Percentiles rank a stretch among this genome's conserved stretches.
phyloP scores from a whole-genome alignment of 2,888 invertebrate species.

The Empis livida region DNA sequence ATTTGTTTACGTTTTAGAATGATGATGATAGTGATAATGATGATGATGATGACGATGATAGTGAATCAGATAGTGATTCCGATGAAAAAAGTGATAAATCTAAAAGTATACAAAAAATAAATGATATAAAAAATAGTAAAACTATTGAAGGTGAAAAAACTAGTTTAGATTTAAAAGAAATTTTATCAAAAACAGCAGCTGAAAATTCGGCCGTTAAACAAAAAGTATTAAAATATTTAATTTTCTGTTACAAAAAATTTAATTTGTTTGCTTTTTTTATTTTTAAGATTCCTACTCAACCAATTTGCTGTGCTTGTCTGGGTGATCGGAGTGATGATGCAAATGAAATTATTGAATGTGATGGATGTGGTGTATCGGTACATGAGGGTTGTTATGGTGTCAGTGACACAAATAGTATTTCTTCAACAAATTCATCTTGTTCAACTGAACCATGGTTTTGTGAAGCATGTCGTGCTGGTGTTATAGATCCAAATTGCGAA shows the following conservation, averaged over 20 bases:
- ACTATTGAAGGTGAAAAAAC: constrained; percentile 12
- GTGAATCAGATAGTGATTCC: constrained; percentile 36
- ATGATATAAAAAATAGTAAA: constrained; percentile 2
- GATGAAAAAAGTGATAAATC: constrained; percentile 12
- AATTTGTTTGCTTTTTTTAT: background rate
- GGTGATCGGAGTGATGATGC: constrained; percentile 85
- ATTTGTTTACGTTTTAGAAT: constrained; percentile 35
- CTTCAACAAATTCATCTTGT: constrained; percentile 85
- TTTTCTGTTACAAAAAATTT: constrained; percentile 8
- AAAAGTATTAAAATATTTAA: background rate
- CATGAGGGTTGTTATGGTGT: constrained; percentile 97
- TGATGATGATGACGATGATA: constrained; percentile 19
- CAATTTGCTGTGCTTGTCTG: constrained; percentile 85
- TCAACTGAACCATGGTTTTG: constrained; percentile 99
- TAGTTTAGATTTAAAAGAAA: constrained; percentile 13
- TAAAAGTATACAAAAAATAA: constrained; percentile 3
- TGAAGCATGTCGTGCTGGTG: constrained; percentile 90
- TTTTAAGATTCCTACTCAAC: constrained; percentile 48
- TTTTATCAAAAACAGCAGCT: constrained; percentile 2
- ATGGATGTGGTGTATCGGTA: constrained; percentile 90
- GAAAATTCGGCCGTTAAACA: constrained; percentile 1
- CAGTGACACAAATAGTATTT: constrained; percentile 79
- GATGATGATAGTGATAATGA: constrained; percentile 23
- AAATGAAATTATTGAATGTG: constrained; percentile 96
- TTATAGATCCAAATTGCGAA: constrained; percentile 81